Evolutionary conservation across 1,140 invertebrate species (phyloP).

Genomic region (Dendrolimus kikuchii): DNA sequence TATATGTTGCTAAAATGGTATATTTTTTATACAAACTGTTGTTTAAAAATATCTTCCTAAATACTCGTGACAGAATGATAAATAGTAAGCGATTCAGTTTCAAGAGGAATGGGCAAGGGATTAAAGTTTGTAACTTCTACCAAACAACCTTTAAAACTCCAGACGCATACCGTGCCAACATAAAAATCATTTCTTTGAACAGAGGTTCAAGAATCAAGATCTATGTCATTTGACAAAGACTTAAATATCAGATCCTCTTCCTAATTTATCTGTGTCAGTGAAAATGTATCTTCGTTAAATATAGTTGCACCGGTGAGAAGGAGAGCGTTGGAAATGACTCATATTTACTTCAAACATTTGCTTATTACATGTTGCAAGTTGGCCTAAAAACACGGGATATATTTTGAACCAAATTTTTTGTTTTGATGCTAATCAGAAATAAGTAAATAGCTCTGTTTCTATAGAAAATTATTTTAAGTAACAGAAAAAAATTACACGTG

Average conservation of each 20-base stretch:
- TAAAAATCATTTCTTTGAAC: constrained; percentile 58
- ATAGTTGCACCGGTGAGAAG: background rate
- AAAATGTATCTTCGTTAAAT: constrained; percentile 12
- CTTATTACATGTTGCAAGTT: no score
- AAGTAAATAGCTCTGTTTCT: no score
- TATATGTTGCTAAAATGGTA: no score
- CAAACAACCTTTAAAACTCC: constrained; percentile 41
- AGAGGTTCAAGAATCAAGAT: constrained; percentile 62
- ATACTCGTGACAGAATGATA: no score
- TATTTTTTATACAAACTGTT: no score
- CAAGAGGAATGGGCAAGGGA: background rate
- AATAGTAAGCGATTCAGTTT: constrained; percentile 1
- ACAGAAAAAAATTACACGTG: no score
- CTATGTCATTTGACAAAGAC: constrained; percentile 38
- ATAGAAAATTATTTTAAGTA: no score
- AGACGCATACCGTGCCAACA: constrained; percentile 53
- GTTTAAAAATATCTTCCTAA: no score
- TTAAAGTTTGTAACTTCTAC: constrained; percentile 26
- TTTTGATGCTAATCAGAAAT: no score
- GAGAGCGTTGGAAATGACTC: background rate
- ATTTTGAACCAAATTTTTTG: no score
- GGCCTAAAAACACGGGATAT: no score
- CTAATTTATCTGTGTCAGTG: constrained; percentile 21
- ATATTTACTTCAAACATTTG: no score
- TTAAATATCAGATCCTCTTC: constrained; percentile 44